Base-by-base conservation (phyloP, 2,888 invertebrate species). In the Diarsia mendica region DNA sequence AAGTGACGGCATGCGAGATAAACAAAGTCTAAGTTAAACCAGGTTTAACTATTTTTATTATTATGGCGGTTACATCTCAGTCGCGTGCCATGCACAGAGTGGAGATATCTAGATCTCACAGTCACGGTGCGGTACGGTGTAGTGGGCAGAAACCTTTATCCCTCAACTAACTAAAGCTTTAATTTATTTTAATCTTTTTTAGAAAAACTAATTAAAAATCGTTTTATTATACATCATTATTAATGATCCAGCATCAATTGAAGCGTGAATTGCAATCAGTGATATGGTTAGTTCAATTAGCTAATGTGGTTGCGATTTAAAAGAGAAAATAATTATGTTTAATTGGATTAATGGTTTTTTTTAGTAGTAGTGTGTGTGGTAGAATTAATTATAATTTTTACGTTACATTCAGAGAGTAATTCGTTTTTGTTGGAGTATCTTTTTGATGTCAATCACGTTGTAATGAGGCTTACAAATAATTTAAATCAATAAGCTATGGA, bases 191-290 rank as follows among this genome's bases (percentile, higher is more conserved):
- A n/a, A 65, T 10, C 10, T 4, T 33, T 67, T 33, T 58, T 44
- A 20, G 20, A 61, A 58, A 72, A 71, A 46, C 44, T 6, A 48
- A 66, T 60, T 64, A n/a, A 33, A 53, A 60, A 9, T 6, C 1
- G 20, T 77, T 78, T 61, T 72, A 72, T 51, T 67, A 67, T 23
- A 46, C 10, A 53, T 9, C 6, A 20, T 67, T 74, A 72, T 73
- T 72, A 75, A 77, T 82, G 60, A 75, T 53, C 28, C n/a, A 61
- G 58, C 5, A 48, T 64, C 69, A 69, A 72, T 53, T 73, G 80
- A 80, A 60, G 80, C 80, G 80, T 73, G n/a, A 73, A 83, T 55
- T 73, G 83, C 76, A 85, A 85, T 85, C 76, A 79, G 80, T 72
- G 67, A 20, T 72, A 74, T 80, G 85, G 80, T 68, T 55, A 74